Conservation (phyloP, 2,888 invertebrate genomes). For the Eupithecia insigniata region DNA sequence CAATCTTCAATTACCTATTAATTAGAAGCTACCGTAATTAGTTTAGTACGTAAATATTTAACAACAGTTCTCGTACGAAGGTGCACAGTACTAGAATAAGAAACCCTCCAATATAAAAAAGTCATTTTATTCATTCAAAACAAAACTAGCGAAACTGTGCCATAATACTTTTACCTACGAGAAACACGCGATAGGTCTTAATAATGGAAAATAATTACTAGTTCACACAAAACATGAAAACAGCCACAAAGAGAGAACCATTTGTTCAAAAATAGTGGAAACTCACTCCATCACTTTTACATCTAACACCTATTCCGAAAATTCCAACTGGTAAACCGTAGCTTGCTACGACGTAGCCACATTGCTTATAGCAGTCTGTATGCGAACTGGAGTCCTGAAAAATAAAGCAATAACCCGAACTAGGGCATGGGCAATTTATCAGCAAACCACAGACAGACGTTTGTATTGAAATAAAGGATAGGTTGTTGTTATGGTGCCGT, state of each 20-base stretch:
- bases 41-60: background rate
- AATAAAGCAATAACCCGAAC: conserved; percentile 9
- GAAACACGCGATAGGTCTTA: background rate
- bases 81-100: too few relatives aligned
- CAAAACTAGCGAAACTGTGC: background rate
- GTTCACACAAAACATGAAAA: background rate
- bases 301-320: background rate
- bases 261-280: background rate
- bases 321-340: background rate
- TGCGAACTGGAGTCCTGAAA: background rate
- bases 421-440: conserved; percentile 4
- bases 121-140: too few relatives aligned
- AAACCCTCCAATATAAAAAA: too few relatives aligned
- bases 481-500: background rate
- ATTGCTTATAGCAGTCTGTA: background rate
- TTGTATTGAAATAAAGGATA: conserved; percentile 7
- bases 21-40: background rate
- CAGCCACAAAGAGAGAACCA: background rate
- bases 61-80: too few relatives aligned
- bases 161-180: too few relatives aligned
- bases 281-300: background rate
- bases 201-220: too few relatives aligned
- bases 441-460: background rate
- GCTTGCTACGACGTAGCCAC: background rate
- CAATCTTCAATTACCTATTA: background rate